These are phyloP conservation scores for Procavia capensis DNA, from an alignment of 2,113 vertebrate species.

Conservation along the genomic window DNA sequence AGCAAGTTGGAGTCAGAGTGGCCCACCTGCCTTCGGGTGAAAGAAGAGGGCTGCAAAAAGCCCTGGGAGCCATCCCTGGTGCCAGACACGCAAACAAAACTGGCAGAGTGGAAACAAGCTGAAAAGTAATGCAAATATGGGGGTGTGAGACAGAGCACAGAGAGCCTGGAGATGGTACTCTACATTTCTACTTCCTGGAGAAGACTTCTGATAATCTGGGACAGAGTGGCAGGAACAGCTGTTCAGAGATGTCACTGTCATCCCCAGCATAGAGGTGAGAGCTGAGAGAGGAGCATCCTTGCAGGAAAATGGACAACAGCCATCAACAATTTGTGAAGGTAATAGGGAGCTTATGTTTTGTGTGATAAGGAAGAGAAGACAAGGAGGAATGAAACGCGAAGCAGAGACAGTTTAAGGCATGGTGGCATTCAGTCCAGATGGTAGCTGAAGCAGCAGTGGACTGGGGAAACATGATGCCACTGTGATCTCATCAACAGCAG, in stretches of 20 bases:
- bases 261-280: background rate
- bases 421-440: background rate
- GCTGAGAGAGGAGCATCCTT: background rate
- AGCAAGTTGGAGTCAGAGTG: constrained; percentile 34
- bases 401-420: constrained; percentile 29
- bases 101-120: constrained; percentile 75
- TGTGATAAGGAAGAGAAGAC: background rate
- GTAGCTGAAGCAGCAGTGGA: background rate
- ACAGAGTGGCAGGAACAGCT: background rate
- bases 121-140: constrained; percentile 61
- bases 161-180: constrained; percentile 42
- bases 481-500: rapidly evolving
- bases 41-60: constrained; percentile 71
- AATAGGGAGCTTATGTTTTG: background rate
- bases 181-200: background rate
- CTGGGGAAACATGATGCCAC: background rate
- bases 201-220: constrained; percentile 57
- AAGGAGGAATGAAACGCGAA: background rate
- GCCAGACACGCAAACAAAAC: constrained; percentile 81
- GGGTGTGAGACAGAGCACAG: constrained; percentile 49
- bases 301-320: background rate
- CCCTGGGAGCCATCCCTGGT: constrained; percentile 62
- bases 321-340: background rate
- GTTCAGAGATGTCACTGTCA: background rate
- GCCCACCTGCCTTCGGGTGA: constrained; percentile 75